Percentiles rank a stretch among this genome's conserved stretches.
These are phyloP conservation scores for Lithobates pipiens DNA, from an alignment of 2,797 vertebrate species.

Conservation along the genomic window DNA sequence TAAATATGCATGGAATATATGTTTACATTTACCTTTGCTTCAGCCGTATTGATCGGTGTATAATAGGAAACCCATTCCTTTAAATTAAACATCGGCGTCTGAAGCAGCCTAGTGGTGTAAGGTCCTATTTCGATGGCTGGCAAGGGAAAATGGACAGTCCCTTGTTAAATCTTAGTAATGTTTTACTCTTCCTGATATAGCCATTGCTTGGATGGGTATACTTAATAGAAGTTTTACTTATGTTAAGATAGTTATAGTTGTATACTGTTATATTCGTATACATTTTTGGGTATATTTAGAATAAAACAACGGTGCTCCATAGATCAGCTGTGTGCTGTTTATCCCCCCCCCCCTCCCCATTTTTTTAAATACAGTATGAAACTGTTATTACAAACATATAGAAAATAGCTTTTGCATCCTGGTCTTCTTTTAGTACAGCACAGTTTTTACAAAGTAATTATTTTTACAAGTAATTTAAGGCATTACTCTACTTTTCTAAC, in stretches of 20 bases:
- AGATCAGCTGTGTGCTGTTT: not conserved
- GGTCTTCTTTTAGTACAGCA: not conserved
- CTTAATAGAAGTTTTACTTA: not conserved
- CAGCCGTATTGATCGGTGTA: not conserved
- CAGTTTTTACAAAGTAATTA: too few relatives aligned
- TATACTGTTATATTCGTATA: not conserved
- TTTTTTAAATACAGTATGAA: not conserved
- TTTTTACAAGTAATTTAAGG: not conserved
- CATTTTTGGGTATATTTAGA: not conserved
- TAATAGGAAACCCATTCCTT: slow-evolving; percentile 6
- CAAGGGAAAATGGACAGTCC: slow-evolving; percentile 24
- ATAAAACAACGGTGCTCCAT: not conserved
- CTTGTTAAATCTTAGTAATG: not conserved
- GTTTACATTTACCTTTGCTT: slow-evolving; percentile 33
- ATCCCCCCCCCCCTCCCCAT: too few relatives aligned
- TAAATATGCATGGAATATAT: slow-evolving; percentile 44
- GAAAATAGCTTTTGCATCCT: not conserved
- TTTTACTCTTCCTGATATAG: not conserved
- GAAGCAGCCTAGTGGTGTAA: not conserved
- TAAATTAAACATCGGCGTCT: slow-evolving; percentile 30
- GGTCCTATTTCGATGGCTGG: slow-evolving; percentile 1
- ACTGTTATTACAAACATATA: not conserved
- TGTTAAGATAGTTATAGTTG: not conserved
- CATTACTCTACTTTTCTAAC: not conserved
- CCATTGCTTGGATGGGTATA: not conserved